Evolutionary conservation across 2,888 invertebrate genomes (phyloP).

Genomic region (Dysmachus trigonus): DNA sequence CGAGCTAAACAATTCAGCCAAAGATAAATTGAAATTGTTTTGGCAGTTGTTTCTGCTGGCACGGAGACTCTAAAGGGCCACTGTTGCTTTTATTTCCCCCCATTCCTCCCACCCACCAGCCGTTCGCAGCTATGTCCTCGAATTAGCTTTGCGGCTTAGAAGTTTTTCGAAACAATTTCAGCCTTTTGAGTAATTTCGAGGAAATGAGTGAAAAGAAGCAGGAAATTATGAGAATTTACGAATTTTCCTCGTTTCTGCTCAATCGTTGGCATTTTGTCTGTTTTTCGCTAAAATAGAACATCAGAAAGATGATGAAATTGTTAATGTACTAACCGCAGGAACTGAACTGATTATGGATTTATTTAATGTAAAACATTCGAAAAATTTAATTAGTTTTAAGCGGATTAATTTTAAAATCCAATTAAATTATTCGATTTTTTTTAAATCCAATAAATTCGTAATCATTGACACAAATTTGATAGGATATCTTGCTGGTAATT

Average conservation of each 20-base stretch:
- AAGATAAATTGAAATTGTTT: constrained; percentile 40
- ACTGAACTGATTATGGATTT: neutral
- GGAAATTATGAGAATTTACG: neutral
- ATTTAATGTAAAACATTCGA: neutral
- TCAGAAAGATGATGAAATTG: neutral
- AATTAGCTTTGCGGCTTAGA: neutral
- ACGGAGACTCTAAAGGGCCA: neutral
- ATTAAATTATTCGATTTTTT: neutral
- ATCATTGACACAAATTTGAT: neutral
- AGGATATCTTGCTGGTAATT: too few relatives aligned
- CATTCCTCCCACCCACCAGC: too few relatives aligned
- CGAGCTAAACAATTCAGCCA: constrained; percentile 17
- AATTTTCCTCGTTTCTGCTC: neutral
- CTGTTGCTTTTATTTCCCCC: neutral
- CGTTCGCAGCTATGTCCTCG: neutral
- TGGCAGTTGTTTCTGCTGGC: neutral
- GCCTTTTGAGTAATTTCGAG: constrained; percentile 6
- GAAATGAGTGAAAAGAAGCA: neutral
- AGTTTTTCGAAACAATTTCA: constrained; percentile 7
- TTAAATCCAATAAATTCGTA: neutral
- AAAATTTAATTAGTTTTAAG: neutral
- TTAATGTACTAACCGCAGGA: neutral
- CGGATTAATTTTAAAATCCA: neutral
- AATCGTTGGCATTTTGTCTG: neutral
- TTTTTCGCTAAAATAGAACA: neutral